Conservation (phyloP, 2,888 invertebrate genomes). For the Pyralis farinalis region DNA sequence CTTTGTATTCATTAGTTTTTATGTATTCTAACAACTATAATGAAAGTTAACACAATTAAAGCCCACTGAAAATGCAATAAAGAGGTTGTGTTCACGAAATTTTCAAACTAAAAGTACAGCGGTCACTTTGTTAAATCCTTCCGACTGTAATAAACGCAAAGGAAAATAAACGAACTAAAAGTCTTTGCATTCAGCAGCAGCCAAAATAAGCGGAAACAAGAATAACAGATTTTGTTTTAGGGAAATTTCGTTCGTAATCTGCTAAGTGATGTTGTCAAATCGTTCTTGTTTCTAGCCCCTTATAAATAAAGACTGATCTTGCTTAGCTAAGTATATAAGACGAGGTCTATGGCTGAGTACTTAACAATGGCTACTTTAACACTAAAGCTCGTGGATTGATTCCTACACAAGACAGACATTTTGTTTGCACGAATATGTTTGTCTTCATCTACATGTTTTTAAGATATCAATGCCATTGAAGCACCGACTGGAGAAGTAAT, state of each 20-base stretch:
- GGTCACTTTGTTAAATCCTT: slow-evolving; percentile 10
- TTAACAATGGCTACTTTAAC: too few species aligned
- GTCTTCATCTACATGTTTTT: too few species aligned
- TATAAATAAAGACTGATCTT: slow-evolving; percentile 21
- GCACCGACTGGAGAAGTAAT: too few species aligned
- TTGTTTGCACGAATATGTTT: too few species aligned
- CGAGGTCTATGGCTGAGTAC: too few species aligned
- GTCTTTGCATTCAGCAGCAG: slow-evolving; percentile 4
- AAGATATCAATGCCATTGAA: too few species aligned
- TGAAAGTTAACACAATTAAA: too few species aligned
- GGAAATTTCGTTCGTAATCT: slow-evolving; percentile 7
- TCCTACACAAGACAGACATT: too few species aligned
- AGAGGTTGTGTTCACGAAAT: not conserved
- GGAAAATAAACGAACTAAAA: slow-evolving; percentile 8
- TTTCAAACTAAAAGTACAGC: slow-evolving; percentile 9
- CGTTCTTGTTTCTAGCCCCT: slow-evolving; percentile 9
- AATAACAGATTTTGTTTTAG: slow-evolving; percentile 10
- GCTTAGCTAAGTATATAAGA: too few species aligned
- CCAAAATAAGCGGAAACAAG: slow-evolving; percentile 6
- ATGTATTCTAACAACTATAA: too few species aligned
- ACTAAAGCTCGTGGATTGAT: too few species aligned
- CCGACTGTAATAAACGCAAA: slow-evolving; percentile 8
- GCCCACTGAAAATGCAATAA: not conserved
- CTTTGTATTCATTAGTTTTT: too few species aligned
- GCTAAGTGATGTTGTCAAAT: slow-evolving; percentile 8